Base-by-base conservation (phyloP, 2,888 invertebrate genomes). In the Erynnis tages region DNA sequence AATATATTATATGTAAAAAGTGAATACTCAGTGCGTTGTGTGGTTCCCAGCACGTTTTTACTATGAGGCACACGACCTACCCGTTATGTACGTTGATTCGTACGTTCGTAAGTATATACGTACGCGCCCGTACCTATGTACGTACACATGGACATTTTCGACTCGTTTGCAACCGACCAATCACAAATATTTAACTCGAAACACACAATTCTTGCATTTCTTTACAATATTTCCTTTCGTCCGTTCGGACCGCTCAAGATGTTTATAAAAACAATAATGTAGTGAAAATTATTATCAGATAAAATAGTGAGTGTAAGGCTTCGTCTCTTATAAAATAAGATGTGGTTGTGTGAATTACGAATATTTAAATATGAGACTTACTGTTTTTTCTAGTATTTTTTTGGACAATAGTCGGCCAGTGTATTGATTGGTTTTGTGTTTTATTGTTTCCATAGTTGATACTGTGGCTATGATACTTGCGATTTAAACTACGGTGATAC, bases 21-120 rank as follows among this genome's bases (percentile, higher is more conserved):
- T 67, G 65, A 76, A 86, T 82, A 84, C 85, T 85, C 85, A 79
- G 76, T 70, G 84, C 72, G 82, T 82, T 81, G 81, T 84, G 81
- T 59, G 59, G 53, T 54, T 49, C 25, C 29, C 41, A 21, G 29
- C 50, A 38, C 41, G 55, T 61, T 55, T 57, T 56, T 47, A 58
- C 47, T 16, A 14, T 16, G 23, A 13, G 30, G 16, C 47, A 6
- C 41, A 34, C 41, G 34, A 32, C 34, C 16, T 8, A 2, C 8
- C 29, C 43, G n/a, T n/a, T n/a, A n/a, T n/a, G n/a, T n/a, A n/a
- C n/a, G n/a, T n/a, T 5, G 23, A 32, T 35, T 17, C 35, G 45
- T 23, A 45, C 43, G 43, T 43, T 30, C 16, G 2, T 8, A 29
- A 11, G 13, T 13, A 13, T 19, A 35, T 35, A 43, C 34, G 27